These are phyloP conservation scores for Rhopalosiphum nymphaeae DNA, from an alignment of 2,888 invertebrate species.

Conservation along the genomic window DNA sequence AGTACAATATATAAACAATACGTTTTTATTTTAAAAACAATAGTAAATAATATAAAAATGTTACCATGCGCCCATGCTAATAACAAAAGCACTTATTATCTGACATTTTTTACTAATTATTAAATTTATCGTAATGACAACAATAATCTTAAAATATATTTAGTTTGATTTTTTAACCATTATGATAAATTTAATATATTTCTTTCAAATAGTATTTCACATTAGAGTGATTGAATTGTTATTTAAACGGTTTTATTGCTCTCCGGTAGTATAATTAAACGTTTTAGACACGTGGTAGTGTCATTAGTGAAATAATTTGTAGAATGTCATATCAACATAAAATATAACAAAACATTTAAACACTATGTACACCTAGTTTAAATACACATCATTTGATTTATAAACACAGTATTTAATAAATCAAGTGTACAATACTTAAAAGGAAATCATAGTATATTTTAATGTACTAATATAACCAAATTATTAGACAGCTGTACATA, in stretches of 20 bases:
- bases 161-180: conserved; percentile 19
- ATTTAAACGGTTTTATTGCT: conserved; percentile 38
- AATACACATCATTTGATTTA: neutral
- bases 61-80: neutral
- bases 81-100: neutral
- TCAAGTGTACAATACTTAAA: neutral
- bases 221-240: neutral
- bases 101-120: conserved; percentile 34
- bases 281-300: conserved; percentile 45
- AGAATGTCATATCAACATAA: neutral
- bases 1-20: neutral
- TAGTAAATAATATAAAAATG: neutral
- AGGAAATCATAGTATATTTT: neutral
- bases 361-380: neutral
- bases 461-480: neutral
- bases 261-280: conserved; percentile 5
- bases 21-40: neutral
- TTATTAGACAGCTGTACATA: neutral
- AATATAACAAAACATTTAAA: neutral
- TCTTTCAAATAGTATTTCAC: conserved; percentile 12
- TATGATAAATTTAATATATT: neutral
- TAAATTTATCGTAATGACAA: conserved; percentile 12
- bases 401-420: neutral
- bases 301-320: conserved; percentile 43
- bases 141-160: neutral